Conservation (phyloP, 2,888 invertebrate genomes). For the Drosophila macrospina region DNA sequence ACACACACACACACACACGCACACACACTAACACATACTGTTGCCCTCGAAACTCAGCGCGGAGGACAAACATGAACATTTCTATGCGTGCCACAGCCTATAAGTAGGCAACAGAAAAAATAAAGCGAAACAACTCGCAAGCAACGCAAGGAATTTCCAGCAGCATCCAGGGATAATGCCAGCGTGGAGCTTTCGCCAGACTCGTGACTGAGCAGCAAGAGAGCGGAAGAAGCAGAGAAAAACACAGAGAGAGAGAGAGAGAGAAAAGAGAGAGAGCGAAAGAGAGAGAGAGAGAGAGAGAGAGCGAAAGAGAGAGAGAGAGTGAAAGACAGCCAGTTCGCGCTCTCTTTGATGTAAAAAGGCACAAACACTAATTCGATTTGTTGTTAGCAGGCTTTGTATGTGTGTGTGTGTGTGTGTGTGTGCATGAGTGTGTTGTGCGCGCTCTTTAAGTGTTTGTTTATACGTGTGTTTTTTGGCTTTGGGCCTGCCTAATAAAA, state of each 20-base stretch:
- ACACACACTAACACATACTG: slow-evolving; percentile 26
- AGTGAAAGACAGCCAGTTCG: slow-evolving; percentile 3
- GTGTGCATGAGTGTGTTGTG: slow-evolving; percentile 16
- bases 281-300: slow-evolving; percentile 10
- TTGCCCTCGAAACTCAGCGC: slow-evolving; percentile 59
- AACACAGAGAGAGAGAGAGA: neutral
- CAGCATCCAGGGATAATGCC: slow-evolving; percentile 79
- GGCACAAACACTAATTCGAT: slow-evolving; percentile 67
- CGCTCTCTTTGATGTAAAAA: slow-evolving; percentile 48
- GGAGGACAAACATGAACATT: slow-evolving; percentile 77
- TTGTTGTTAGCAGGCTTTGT: slow-evolving; percentile 47
- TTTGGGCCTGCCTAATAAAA: slow-evolving; percentile 71
- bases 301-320: neutral
- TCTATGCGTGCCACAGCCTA: slow-evolving; percentile 72
- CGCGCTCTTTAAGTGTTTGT: slow-evolving; percentile 78
- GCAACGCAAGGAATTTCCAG: slow-evolving; percentile 67
- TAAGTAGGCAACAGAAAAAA: slow-evolving; percentile 66
- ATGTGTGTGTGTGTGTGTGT: slow-evolving; percentile 3
- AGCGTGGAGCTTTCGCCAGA: slow-evolving; percentile 70
- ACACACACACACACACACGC: slow-evolving; percentile 11
- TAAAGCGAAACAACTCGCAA: slow-evolving; percentile 15
- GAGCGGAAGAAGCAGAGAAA: slow-evolving; percentile 12
- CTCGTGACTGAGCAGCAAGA: slow-evolving; percentile 45
- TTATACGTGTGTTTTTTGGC: slow-evolving; percentile 66
- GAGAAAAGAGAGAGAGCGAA: slow-evolving; percentile 13